These are phyloP conservation scores for Volucella inflata DNA, from an alignment of 2,888 invertebrate genomes.

Conservation along the genomic window DNA sequence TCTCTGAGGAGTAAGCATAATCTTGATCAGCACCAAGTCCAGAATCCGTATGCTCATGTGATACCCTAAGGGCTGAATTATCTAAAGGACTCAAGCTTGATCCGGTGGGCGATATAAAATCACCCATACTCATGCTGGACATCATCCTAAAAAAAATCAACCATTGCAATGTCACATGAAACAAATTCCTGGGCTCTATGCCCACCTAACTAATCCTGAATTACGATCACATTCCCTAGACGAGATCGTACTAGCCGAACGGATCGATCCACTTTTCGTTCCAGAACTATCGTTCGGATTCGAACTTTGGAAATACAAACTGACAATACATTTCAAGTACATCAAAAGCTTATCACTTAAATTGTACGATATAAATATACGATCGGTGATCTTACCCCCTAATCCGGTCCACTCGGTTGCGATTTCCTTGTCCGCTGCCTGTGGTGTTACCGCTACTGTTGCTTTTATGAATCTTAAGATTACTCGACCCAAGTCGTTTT, in stretches of 20 bases:
- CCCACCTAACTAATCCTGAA: slow-evolving; percentile 83
- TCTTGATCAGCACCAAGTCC: slow-evolving; percentile 91
- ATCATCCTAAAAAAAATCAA: slow-evolving; percentile 81
- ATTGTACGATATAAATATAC: slow-evolving; percentile 47
- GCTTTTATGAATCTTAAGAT: slow-evolving; percentile 83
- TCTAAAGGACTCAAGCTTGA: slow-evolving; percentile 83
- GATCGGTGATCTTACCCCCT: slow-evolving; percentile 81
- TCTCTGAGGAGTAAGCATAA: slow-evolving; percentile 88
- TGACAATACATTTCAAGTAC: slow-evolving; percentile 76
- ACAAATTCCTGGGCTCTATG: slow-evolving; percentile 28
- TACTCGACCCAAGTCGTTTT: slow-evolving; percentile 81
- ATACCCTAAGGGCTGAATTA: slow-evolving; percentile 85
- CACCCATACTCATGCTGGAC: slow-evolving; percentile 84
- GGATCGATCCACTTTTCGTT: slow-evolving; percentile 85
- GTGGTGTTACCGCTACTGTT: slow-evolving; percentile 82
- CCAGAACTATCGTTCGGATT: slow-evolving; percentile 82
- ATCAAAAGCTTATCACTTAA: slow-evolving; percentile 70
- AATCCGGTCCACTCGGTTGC: slow-evolving; percentile 83
- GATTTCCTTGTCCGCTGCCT: slow-evolving; percentile 81
- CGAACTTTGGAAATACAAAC: slow-evolving; percentile 83
- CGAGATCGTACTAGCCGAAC: slow-evolving; percentile 86
- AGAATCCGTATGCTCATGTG: slow-evolving; percentile 91
- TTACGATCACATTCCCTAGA: slow-evolving; percentile 85
- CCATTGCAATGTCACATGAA: slow-evolving; percentile 11
- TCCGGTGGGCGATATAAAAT: slow-evolving; percentile 83